A percentile compares a stretch with the other conserved stretches of the same genome.
These are phyloP conservation scores for Cephalopterus ornatus DNA, from an alignment of 2,113 vertebrate species.

Conservation along the genomic window DNA sequence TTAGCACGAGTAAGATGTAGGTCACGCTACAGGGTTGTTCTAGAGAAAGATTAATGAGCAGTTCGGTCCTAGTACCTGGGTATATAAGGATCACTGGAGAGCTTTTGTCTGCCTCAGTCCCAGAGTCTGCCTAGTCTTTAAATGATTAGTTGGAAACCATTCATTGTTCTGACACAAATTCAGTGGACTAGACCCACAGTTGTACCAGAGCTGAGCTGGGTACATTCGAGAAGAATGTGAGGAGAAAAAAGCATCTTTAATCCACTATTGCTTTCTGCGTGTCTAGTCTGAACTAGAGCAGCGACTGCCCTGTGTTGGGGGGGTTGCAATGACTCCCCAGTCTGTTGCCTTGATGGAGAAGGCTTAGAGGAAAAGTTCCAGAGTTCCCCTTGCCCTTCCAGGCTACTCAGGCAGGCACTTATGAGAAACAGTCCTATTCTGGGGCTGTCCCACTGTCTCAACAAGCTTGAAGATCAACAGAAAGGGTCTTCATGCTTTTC, in stretches of 20 bases:
- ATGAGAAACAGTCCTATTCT: rapidly evolving
- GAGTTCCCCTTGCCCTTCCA: neutral
- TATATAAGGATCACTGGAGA: slow-evolving; percentile 42
- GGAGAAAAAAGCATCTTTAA: slow-evolving; percentile 9
- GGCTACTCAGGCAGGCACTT: neutral
- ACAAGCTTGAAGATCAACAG: neutral
- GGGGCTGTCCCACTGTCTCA: neutral
- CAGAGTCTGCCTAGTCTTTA: neutral
- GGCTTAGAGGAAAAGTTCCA: neutral
- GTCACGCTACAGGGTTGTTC: slow-evolving; percentile 36
- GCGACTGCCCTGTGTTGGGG: neutral
- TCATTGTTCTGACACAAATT: slow-evolving; percentile 40
- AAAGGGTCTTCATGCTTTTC: neutral
- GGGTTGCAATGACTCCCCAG: neutral
- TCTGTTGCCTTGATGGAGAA: neutral
- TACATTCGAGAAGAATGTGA: neutral
- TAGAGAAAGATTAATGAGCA: slow-evolving; percentile 48
- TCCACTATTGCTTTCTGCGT: neutral
- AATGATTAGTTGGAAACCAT: neutral
- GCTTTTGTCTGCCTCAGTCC: slow-evolving; percentile 37
- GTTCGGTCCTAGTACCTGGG: slow-evolving; percentile 14
- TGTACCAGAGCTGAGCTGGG: neutral
- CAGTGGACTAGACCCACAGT: neutral
- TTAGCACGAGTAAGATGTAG: slow-evolving; percentile 43
- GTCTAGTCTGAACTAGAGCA: neutral